Percentiles rank a stretch among this genome's conserved stretches.
phyloP scores from a whole-genome alignment of 92 coral and sea anemone species.

The Porites evermanni region DNA sequence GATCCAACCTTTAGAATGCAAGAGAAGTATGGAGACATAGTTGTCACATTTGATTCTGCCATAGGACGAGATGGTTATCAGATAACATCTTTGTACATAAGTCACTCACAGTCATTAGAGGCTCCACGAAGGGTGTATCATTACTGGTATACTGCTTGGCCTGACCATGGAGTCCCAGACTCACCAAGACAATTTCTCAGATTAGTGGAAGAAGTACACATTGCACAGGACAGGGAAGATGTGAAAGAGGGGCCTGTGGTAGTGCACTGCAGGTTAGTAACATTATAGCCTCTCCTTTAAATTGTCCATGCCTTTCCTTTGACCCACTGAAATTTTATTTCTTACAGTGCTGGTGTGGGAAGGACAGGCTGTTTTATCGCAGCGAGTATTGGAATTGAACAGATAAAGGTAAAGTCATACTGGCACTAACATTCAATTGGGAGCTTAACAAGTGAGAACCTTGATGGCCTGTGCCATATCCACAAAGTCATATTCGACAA shows the following conservation, averaged over 20 bases:
- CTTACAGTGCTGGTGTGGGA: constrained; percentile 88
- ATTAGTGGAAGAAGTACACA: constrained; percentile 82
- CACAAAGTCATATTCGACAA: not conserved
- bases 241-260: constrained; percentile 89
- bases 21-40: constrained; percentile 92
- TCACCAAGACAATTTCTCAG: constrained; percentile 83
- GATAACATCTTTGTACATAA: constrained; percentile 84
- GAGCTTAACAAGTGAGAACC: not conserved
- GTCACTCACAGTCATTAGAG: constrained; percentile 92
- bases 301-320: too few relatives aligned
- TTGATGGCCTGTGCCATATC: not conserved
- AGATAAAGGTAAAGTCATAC: constrained; percentile 37
- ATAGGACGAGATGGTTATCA: constrained; percentile 94
- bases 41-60: constrained; percentile 95
- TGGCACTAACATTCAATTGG: too few relatives aligned
- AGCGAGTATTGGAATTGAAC: constrained; percentile 89
- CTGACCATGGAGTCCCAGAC: constrained; percentile 92
- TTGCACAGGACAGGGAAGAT: constrained; percentile 86
- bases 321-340: not conserved
- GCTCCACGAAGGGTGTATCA: constrained; percentile 90
- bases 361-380: constrained; percentile 92
- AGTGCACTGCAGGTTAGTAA: constrained; percentile 86
- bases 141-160: constrained; percentile 98
- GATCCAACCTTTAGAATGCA: constrained; percentile 94
- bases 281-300: too few relatives aligned